Percentiles rank a stretch among this genome's conserved stretches.
Conservation (phyloP, 2,113 vertebrate species). For the Colaptes auratus region DNA sequence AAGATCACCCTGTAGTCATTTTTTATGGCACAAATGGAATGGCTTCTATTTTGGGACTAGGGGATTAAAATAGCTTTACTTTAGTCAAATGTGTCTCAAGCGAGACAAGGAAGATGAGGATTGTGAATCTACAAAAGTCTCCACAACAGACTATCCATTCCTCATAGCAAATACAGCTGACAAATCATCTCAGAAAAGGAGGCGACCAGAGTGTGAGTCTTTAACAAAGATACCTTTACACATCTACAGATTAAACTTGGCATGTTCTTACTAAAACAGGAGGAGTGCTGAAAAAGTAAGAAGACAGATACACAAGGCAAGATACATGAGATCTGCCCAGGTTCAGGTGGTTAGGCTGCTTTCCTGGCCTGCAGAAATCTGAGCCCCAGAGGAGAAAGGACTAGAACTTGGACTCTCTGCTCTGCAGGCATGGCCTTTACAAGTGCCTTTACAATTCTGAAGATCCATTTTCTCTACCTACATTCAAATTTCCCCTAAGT, state of each 20-base stretch:
- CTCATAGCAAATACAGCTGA: background rate
- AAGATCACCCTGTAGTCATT: constrained; percentile 33
- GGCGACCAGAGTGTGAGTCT: background rate
- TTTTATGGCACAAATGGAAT: background rate
- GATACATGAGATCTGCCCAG: fast-evolving
- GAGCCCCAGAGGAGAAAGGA: fast-evolving
- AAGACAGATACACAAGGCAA: background rate
- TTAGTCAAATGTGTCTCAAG: background rate
- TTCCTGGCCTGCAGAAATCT: background rate
- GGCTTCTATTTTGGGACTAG: constrained; percentile 44
- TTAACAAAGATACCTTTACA: background rate
- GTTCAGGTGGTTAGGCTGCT: background rate
- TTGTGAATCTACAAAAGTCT: background rate
- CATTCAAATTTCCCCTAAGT: background rate
- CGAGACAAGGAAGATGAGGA: background rate
- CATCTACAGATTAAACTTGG: background rate
- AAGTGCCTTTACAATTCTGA: background rate
- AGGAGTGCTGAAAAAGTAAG: background rate
- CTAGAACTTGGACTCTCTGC: background rate
- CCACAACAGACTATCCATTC: background rate
- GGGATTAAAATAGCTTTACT: constrained; percentile 63
- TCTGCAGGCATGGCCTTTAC: background rate
- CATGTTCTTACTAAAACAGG: background rate
- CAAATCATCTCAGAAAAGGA: constrained; percentile 4
- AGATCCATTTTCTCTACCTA: background rate